Conservation (phyloP, 2,888 invertebrate genomes). For the Nomada fucata region DNA sequence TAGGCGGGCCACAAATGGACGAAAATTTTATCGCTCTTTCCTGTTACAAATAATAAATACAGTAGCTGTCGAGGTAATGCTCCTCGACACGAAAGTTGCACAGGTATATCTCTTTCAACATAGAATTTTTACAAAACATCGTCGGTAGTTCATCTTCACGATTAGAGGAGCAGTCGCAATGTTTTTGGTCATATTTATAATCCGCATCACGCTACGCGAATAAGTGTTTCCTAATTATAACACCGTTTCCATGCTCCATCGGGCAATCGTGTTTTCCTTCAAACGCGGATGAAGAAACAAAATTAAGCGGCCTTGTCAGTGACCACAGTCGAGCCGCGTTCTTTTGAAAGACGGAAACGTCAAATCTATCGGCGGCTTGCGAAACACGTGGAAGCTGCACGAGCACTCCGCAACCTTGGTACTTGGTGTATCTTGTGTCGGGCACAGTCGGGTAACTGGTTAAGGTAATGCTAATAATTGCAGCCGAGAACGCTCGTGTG, state of each 20-base stretch:
- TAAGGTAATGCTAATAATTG: slow-evolving; percentile 70
- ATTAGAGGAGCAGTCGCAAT: too few relatives aligned
- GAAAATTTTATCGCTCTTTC: too few relatives aligned
- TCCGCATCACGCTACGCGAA: too few relatives aligned
- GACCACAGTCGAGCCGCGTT: background rate
- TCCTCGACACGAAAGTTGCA: too few relatives aligned
- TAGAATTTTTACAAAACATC: too few relatives aligned
- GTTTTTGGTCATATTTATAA: too few relatives aligned
- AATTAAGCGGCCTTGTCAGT: slow-evolving; percentile 5
- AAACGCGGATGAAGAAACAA: background rate
- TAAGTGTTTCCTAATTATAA: background rate
- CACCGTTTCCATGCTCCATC: background rate
- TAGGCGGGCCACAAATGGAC: too few relatives aligned
- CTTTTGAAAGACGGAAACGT: slow-evolving; percentile 39
- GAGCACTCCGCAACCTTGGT: slow-evolving; percentile 64
- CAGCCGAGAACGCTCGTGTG: slow-evolving; percentile 47
- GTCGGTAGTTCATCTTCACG: too few relatives aligned
- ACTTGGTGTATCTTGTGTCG: slow-evolving; percentile 31
- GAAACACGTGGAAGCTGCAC: slow-evolving; percentile 40
- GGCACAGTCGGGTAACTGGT: slow-evolving; percentile 58
- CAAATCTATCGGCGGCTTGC: slow-evolving; percentile 25
- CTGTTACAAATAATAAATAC: too few relatives aligned
- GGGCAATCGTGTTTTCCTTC: too few relatives aligned
- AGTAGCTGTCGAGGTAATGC: too few relatives aligned
- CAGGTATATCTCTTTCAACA: too few relatives aligned